Base-by-base conservation (phyloP, 2,797 vertebrate species). In the Eutrigla gurnardus region DNA sequence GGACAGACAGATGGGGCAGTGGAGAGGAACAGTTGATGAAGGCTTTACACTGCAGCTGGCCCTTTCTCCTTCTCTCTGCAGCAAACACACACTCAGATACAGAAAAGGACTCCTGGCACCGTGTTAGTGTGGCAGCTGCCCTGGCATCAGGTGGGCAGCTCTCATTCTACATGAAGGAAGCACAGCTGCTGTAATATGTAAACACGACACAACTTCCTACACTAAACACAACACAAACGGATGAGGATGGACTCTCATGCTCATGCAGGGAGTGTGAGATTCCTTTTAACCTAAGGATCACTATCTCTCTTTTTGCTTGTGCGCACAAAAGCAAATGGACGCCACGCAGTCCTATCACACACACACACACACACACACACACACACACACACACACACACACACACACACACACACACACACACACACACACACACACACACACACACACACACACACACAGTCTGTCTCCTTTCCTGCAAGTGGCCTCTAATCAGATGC, bases 1-100 rank as follows among this genome's bases (percentile, higher is more conserved):
- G 87, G 87, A 75, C 17, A 73, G 89, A 92, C 91, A 93, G 93
- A 93, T 92, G 92, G 92, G 88, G 75, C 83, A 84, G 87, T 86
- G 84, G 84, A 88, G 76, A 87, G 75, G 86, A 93, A 91, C 89
- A 91, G 90, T 93, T 92, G 90, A 93, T 86, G 79, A 90, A 89
- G 90, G 91, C 88, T 93, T 92, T 92, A 86, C 80, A 72, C 85
- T 88, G 89, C 91, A 93, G 91, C 93, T 93, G 92, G 92, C 91
- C 87, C 85, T 86, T 90, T 86, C 84, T 86, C 82, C 81, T 82
- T 79, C 81, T 69, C 80, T 87, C 77, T 80, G 77, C 67, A 86
- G 80, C 75, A 84, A 82, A 65, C 86, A 82, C 77, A 89, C 78
- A 81, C 76, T 63, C 67, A 37, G 17, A 75, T 40, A 82, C 63